Evolutionary conservation across 1,140 invertebrate genomes (phyloP).

Genomic region (Paramacrobiotus metropolitanus): DNA sequence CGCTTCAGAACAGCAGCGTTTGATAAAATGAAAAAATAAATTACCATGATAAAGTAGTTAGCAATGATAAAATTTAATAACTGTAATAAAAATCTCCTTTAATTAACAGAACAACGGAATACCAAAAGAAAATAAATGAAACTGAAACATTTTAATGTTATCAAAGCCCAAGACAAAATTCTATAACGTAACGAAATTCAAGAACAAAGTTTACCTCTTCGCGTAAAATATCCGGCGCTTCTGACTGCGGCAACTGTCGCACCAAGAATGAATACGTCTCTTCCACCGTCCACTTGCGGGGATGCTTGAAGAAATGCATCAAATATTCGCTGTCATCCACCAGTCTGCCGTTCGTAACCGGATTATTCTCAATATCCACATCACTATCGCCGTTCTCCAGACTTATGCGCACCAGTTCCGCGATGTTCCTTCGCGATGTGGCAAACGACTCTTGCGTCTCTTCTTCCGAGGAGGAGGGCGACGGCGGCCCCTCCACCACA

Average conservation of each 20-base stretch:
- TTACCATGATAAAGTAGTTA: no score
- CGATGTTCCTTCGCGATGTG: no score
- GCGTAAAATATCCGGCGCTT: neutral
- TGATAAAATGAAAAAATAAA: no score
- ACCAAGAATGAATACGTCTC: neutral
- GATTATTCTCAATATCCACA: neutral
- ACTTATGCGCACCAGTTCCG: no score
- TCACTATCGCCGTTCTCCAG: no score
- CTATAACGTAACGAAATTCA: neutral
- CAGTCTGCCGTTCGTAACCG: neutral
- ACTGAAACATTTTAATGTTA: no score
- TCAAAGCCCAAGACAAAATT: neutral
- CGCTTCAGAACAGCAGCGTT: no score
- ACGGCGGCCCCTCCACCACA: no score
- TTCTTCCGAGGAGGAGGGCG: no score
- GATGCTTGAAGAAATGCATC: neutral
- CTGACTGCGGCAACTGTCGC: neutral
- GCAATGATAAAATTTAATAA: no score
- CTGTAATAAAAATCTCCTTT: neutral
- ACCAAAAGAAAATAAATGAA: no score
- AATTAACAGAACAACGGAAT: neutral
- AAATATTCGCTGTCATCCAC: constrained; percentile 2
- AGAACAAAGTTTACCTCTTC: neutral
- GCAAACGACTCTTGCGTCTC: no score
- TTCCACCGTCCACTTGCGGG: neutral